A percentile compares a stretch with the other conserved stretches of the same genome.
Conservation (phyloP, 1,140 invertebrate genomes). For the Leptopilina boulardi region DNA sequence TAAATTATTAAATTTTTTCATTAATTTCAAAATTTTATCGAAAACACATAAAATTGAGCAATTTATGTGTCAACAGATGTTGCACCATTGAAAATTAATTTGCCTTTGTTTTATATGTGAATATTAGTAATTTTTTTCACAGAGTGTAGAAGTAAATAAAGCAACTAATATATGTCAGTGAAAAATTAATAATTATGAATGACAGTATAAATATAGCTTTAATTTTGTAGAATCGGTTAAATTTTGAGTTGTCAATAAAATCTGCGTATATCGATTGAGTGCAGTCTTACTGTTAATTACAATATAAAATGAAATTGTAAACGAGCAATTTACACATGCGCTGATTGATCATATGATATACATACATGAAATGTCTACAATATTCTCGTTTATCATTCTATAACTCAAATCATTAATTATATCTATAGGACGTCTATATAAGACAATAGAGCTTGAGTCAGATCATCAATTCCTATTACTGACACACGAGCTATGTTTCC, state of each 20-base stretch:
- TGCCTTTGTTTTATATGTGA: background rate
- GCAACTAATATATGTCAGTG: no score
- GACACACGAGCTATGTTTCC: background rate
- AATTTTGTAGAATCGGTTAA: background rate
- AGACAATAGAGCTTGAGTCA: slow-evolving; percentile 3
- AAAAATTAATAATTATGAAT: background rate
- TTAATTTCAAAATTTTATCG: no score
- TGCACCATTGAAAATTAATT: background rate
- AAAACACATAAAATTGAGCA: no score
- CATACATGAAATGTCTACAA: no score
- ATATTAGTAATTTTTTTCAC: background rate
- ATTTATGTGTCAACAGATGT: no score
- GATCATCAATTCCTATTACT: slow-evolving; percentile 11
- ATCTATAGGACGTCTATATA: background rate
- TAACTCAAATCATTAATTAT: background rate
- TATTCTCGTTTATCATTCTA: background rate
- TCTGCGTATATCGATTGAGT: background rate
- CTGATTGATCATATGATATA: background rate
- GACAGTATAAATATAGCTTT: background rate
- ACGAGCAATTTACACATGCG: background rate
- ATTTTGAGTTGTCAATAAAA: background rate
- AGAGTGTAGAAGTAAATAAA: no score
- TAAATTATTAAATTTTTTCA: no score
- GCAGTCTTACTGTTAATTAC: background rate
- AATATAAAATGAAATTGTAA: background rate